Evolutionary conservation across 2,113 vertebrate species (phyloP).

Genomic region (Tetrax tetrax): DNA sequence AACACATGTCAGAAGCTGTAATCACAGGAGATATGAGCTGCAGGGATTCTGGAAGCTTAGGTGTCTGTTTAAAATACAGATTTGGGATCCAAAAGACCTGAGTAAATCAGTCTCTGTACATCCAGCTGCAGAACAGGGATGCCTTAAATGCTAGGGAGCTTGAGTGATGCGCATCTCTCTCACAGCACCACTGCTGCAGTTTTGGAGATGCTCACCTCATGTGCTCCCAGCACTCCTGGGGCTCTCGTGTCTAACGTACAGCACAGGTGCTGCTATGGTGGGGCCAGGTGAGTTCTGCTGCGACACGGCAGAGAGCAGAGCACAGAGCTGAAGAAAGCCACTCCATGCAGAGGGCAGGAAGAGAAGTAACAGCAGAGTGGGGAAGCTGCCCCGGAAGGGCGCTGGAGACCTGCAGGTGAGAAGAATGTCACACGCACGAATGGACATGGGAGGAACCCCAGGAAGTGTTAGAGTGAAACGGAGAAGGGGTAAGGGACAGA

Average conservation of each 20-base stretch:
- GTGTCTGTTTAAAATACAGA: not conserved
- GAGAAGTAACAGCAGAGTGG: fast-evolving
- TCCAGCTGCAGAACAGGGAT: not conserved
- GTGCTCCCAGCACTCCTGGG: not conserved
- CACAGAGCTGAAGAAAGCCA: not conserved
- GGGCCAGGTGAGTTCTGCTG: not conserved
- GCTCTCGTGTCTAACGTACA: not conserved
- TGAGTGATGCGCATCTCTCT: not conserved
- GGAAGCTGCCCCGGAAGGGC: not conserved
- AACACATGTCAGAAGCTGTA: not conserved
- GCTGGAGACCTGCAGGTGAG: not conserved
- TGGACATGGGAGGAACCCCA: not conserved
- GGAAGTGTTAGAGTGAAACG: not conserved
- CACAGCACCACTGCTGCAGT: not conserved
- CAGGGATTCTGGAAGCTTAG: not conserved
- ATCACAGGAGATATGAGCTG: not conserved
- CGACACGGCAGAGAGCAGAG: not conserved
- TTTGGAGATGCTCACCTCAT: not conserved
- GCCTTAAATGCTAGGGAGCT: not conserved
- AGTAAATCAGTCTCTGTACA: not conserved
- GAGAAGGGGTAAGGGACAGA: not conserved
- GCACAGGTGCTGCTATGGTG: not conserved
- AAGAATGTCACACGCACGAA: fast-evolving
- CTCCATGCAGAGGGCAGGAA: not conserved
- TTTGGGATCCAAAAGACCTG: not conserved